phyloP scores from a whole-genome alignment of 23 tunicate species.

The Ascidia mentula region DNA sequence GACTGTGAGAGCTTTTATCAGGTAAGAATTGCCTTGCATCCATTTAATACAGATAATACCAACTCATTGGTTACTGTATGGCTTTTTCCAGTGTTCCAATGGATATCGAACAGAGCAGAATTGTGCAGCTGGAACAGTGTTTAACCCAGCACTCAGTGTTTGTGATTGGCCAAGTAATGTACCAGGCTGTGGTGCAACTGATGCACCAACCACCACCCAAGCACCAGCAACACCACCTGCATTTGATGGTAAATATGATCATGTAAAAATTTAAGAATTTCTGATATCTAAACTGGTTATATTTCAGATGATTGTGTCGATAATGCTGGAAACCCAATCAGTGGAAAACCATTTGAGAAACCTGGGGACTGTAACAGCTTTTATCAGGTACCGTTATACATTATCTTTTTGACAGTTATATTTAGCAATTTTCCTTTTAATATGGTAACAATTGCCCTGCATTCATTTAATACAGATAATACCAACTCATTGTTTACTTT shows the following conservation, averaged over 20 bases:
- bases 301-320: conserved; percentile 32
- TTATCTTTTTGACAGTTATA: neutral
- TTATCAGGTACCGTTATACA: conserved; percentile 16
- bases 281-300: neutral
- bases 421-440: too few relatives aligned
- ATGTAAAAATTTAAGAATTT: neutral
- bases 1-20: conserved; percentile 45
- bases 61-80: neutral
- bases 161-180: conserved; percentile 54
- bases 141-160: conserved; percentile 48
- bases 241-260: conserved; percentile 19
- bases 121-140: conserved; percentile 60
- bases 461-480: neutral
- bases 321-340: conserved; percentile 22
- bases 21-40: too few relatives aligned
- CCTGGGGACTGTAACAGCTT: conserved; percentile 41
- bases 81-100: conserved; percentile 37
- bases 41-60: neutral
- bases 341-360: conserved; percentile 32
- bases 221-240: neutral
- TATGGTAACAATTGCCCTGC: too few relatives aligned
- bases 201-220: conserved; percentile 22
- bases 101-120: conserved; percentile 28
- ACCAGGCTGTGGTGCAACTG: conserved; percentile 56
- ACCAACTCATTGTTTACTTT: neutral